phyloP scores from a whole-genome alignment of 1,140 invertebrate species.

The Procambarus virginalis region DNA sequence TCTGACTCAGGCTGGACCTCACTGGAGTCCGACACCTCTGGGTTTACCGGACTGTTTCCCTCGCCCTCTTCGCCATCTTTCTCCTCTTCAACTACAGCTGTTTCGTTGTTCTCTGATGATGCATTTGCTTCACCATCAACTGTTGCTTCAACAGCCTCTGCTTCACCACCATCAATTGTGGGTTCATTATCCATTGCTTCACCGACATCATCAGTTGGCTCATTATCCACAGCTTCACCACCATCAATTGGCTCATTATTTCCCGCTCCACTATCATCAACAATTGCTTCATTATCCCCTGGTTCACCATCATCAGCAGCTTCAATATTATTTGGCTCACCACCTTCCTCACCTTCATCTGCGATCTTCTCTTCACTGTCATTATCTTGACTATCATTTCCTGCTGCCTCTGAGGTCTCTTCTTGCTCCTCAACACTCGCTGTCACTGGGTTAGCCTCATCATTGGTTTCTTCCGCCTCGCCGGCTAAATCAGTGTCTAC shows the following conservation, averaged over 20 bases:
- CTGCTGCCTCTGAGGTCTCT: not conserved
- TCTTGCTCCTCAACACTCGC: not conserved
- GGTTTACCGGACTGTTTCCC: too few species aligned
- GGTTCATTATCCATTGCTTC: too few species aligned
- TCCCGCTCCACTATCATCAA: too few species aligned
- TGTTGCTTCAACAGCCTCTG: too few species aligned
- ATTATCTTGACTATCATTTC: not conserved
- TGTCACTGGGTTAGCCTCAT: not conserved
- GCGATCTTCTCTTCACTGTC: not conserved
- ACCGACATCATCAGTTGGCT: not conserved
- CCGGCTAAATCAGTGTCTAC: not conserved
- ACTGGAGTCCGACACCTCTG: too few species aligned
- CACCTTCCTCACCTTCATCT: not conserved
- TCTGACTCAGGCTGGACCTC: too few species aligned
- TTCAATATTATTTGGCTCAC: not conserved
- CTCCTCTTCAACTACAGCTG: not conserved
- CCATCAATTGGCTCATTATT: not conserved
- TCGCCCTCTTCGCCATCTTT: not conserved
- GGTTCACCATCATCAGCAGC: not conserved
- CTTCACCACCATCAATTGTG: too few species aligned
- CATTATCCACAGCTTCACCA: not conserved
- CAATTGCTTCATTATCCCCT: too few species aligned
- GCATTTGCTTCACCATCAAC: slow-evolving; percentile 13
- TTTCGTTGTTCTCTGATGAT: not conserved
- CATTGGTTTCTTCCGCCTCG: not conserved